phyloP scores from a whole-genome alignment of 1,140 invertebrate species.

The Zaprionus inermis region DNA sequence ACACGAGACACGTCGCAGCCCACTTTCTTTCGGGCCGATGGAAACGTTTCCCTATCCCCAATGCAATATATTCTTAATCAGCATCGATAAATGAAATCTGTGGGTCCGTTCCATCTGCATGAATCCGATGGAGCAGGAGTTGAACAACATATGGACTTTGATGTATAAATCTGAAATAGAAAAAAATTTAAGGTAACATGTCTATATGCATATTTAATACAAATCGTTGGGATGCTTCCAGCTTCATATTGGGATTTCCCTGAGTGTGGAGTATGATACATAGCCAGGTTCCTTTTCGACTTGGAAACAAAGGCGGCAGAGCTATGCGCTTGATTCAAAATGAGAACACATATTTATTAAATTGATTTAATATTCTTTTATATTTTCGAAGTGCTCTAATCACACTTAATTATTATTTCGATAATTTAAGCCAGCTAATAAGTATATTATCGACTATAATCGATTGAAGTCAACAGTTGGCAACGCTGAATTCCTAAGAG shows the following conservation, averaged over 20 bases:
- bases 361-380: too few relatives aligned
- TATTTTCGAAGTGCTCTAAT: too few relatives aligned
- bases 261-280: too few relatives aligned
- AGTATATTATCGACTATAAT: too few relatives aligned
- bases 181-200: neutral
- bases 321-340: too few relatives aligned
- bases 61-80: neutral
- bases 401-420: too few relatives aligned
- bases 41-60: neutral
- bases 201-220: neutral
- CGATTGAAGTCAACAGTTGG: too few relatives aligned
- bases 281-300: too few relatives aligned
- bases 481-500: too few relatives aligned
- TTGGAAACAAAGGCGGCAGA: too few relatives aligned
- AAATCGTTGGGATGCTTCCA: neutral
- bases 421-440: too few relatives aligned
- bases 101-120: neutral
- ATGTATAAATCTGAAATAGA: neutral
- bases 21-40: neutral
- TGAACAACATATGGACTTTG: neutral
- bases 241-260: neutral
- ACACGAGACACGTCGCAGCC: neutral
- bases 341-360: too few relatives aligned
- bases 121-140: neutral
- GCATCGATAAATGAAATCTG: conserved; percentile 1